A percentile compares a stretch with the other conserved stretches of the same genome.
Conservation (phyloP, 2,888 invertebrate genomes). For the Antitype chi region DNA sequence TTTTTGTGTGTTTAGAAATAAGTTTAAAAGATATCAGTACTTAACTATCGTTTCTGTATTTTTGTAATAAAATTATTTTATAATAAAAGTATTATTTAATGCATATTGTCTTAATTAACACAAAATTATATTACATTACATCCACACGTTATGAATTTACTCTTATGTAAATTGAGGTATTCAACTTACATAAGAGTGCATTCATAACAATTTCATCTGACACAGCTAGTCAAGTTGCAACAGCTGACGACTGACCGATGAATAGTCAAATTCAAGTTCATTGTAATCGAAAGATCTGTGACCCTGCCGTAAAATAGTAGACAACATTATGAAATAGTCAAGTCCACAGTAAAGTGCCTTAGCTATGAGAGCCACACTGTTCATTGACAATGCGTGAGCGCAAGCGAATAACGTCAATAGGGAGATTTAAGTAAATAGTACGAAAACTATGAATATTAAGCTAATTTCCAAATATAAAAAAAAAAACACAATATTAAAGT, state of each 20-base stretch:
- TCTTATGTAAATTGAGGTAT: background rate
- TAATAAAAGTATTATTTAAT: background rate
- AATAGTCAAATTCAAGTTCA: slow-evolving; percentile 61
- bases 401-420: slow-evolving; percentile 41
- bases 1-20: slow-evolving; percentile 15
- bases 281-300: slow-evolving; percentile 56
- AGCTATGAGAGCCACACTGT: slow-evolving; percentile 48
- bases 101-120: background rate
- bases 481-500: background rate
- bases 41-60: background rate
- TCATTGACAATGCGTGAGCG: slow-evolving; percentile 40
- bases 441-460: slow-evolving; percentile 12
- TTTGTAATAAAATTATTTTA: slow-evolving; percentile 18
- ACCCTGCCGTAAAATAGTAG: slow-evolving; percentile 57
- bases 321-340: slow-evolving; percentile 66
- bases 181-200: slow-evolving; percentile 33
- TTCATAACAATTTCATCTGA: slow-evolving; percentile 10
- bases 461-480: background rate
- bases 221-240: slow-evolving; percentile 3
- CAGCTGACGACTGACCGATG: slow-evolving; percentile 24
- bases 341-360: slow-evolving; percentile 61
- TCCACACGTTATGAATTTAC: background rate
- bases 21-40: slow-evolving; percentile 13
- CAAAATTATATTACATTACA: slow-evolving; percentile 12
- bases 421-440: slow-evolving; percentile 22